phyloP scores from a whole-genome alignment of 2,797 vertebrate species.

The Menidia menidia region DNA sequence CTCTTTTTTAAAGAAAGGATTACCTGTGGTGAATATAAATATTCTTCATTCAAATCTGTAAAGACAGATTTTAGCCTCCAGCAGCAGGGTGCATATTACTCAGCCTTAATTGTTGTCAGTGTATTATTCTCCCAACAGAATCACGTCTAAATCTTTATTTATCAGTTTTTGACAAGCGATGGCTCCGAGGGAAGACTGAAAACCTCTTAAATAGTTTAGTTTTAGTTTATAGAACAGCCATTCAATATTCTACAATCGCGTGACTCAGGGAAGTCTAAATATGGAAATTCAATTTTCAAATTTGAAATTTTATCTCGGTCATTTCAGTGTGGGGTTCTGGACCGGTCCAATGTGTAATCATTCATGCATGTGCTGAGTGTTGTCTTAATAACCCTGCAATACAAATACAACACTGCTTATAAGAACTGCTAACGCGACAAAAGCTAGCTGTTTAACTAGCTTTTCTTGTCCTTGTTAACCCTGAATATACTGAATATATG shows the following conservation, averaged over 20 bases:
- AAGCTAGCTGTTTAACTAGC: not conserved
- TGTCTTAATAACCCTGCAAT: no score
- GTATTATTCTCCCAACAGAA: not conserved
- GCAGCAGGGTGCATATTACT: not conserved
- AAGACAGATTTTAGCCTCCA: not conserved
- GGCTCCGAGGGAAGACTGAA: not conserved
- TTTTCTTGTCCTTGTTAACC: not conserved
- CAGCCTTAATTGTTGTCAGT: not conserved
- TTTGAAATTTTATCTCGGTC: not conserved
- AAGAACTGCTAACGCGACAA: not conserved
- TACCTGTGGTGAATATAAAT: slow-evolving; percentile 4
- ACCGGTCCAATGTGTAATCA: no score
- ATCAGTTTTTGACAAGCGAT: not conserved
- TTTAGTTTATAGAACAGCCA: not conserved
- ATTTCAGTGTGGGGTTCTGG: not conserved
- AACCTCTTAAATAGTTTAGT: not conserved
- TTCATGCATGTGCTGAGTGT: no score
- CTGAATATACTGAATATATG: not conserved
- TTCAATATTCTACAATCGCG: not conserved
- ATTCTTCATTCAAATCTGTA: not conserved
- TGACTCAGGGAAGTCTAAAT: not conserved
- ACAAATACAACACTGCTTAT: no score
- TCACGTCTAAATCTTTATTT: not conserved
- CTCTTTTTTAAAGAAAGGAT: not conserved
- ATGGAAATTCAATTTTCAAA: not conserved